A percentile compares a stretch with the other conserved stretches of the same genome.
Evolutionary conservation across 2,797 vertebrate species (phyloP).

Genomic region (Amphiprion clarkii): DNA sequence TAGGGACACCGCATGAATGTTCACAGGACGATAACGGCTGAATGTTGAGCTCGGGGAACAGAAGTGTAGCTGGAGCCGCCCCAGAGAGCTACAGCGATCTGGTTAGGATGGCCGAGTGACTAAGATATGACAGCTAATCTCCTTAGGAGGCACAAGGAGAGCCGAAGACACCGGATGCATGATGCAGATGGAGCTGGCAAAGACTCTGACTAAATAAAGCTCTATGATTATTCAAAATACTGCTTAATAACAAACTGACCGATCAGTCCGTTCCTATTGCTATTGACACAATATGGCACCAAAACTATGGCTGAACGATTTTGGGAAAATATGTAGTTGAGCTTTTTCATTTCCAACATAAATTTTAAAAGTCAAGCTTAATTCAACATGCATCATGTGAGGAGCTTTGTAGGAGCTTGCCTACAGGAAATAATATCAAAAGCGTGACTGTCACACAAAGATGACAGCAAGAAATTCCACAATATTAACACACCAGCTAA

Average conservation of each 20-base stretch:
- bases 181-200: not conserved
- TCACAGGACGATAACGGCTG: conserved; percentile 4
- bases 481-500: no score
- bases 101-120: conserved; percentile 42
- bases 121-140: conserved; percentile 65
- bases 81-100: conserved; percentile 13
- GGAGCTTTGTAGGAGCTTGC: no score
- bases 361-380: no score
- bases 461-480: no score
- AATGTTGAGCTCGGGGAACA: conserved; percentile 24
- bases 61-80: conserved; percentile 21
- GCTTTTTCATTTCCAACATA: no score
- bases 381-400: no score
- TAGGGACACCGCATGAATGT: conserved; percentile 11
- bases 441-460: no score
- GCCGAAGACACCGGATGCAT: conserved; percentile 22
- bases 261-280: no score
- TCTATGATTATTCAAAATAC: not conserved
- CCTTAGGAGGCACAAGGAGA: conserved; percentile 49
- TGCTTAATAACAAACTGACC: no score
- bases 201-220: not conserved
- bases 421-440: no score
- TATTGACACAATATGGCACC: no score
- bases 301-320: not conserved
- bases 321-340: no score